These are phyloP conservation scores for Columba livia DNA, from an alignment of 2,113 vertebrate genomes.

Conservation along the genomic window DNA sequence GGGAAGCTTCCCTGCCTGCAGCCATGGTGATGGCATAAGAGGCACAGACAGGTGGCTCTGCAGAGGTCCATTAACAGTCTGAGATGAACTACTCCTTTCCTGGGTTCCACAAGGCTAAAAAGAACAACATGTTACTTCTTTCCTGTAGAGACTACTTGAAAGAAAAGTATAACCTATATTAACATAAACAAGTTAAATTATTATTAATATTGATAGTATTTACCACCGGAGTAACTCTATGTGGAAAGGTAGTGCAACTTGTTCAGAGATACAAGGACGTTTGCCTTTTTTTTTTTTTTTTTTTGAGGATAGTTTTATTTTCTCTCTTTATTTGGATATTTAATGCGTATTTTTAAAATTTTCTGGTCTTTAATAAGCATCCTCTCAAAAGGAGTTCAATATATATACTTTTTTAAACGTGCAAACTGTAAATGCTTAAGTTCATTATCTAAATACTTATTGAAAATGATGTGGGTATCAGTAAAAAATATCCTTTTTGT, in stretches of 20 bases:
- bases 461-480: neutral
- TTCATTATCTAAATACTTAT: neutral
- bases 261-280: neutral
- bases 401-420: neutral
- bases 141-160: neutral
- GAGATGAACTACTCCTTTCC: neutral
- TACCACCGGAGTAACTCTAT: neutral
- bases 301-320: neutral
- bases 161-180: neutral
- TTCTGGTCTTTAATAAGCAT: neutral
- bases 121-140: rapidly evolving
- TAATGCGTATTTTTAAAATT: neutral
- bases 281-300: neutral
- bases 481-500: neutral
- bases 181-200: neutral
- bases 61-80: rapidly evolving
- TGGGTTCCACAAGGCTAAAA: neutral
- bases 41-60: neutral
- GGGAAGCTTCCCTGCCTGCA: neutral
- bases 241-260: neutral
- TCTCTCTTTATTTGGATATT: neutral
- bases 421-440: neutral
- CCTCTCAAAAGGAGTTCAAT: neutral
- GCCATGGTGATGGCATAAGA: neutral
- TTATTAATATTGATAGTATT: neutral